Conservation (phyloP, 2,888 invertebrate genomes). For the Phortica magna region DNA sequence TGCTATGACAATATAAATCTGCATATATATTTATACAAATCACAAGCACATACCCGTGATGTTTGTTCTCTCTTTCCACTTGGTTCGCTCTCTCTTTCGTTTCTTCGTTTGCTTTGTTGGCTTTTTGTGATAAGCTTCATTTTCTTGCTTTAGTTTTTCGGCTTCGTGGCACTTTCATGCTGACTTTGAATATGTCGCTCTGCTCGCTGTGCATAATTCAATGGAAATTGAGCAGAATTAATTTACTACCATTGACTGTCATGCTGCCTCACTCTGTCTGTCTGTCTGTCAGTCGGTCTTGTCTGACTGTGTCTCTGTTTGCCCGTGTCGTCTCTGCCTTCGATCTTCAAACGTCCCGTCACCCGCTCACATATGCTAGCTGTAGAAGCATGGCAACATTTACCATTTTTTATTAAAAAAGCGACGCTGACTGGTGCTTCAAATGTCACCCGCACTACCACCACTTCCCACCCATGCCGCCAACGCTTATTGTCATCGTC, state of each 20-base stretch:
- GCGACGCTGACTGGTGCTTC: neutral
- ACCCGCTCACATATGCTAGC: conserved; percentile 13
- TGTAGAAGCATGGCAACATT: conserved; percentile 24
- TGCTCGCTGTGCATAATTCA: conserved; percentile 54
- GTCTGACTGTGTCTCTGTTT: conserved; percentile 57
- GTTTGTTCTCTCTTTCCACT: neutral
- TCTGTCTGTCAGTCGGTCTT: conserved; percentile 18
- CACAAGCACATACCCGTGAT: neutral
- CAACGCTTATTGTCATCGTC: neutral
- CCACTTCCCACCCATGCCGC: neutral
- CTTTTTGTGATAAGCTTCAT: neutral
- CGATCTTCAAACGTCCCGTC: conserved; percentile 17
- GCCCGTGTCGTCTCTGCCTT: conserved; percentile 36
- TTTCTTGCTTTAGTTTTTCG: neutral
- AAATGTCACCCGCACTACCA: neutral
- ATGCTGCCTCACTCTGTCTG: neutral
- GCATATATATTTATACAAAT: neutral
- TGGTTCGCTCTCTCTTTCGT: neutral
- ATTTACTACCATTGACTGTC: conserved; percentile 57
- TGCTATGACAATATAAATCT: conserved; percentile 22
- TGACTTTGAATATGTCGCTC: neutral
- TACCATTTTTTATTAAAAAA: conserved; percentile 31
- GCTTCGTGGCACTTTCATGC: neutral
- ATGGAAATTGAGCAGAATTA: conserved; percentile 73
- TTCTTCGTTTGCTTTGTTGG: neutral